Base-by-base conservation (phyloP, 2,113 vertebrate species). In the Gobiocypris rarus region DNA sequence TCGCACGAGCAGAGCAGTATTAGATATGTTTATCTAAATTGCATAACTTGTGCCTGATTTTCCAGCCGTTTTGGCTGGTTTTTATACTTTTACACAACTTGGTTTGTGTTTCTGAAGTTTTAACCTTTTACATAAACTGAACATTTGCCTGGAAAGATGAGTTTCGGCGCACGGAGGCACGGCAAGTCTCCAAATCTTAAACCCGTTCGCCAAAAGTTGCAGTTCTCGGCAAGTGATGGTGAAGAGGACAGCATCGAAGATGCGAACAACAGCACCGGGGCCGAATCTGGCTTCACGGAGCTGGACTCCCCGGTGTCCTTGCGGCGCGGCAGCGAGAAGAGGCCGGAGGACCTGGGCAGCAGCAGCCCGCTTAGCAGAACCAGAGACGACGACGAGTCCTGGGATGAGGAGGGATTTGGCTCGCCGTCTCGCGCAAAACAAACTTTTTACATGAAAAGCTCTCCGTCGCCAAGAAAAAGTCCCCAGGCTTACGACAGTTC, bases 281-380 rank as follows among this genome's bases (percentile, higher is more conserved):
- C 95, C 13, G 97, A 98, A 85, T 99, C 97, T 1, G 97, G 97
- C 9, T 98, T 98, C 86, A 97, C 96, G 61, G 97, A 99, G 92
- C 90, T 96, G 9, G 96, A 98, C 61, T 97, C 97, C 41, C 97
- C 97, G 38, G 91, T 95, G 81, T 94, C 93, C 1, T 80, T 81
- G 4, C 90, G 94, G 10, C 92, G 93, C 38, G 92, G 89, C 61
- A 59, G 93, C 75, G 83, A 93, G 50, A 88, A 94, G 87, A 89
- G 92, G 85, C 88, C 88, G 88, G 91, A 83, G n/a, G 90, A 90
- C 88, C 87, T 90, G 79, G 58, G 89, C 77, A 88, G 84, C 89
- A 93, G 93, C 89, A 93, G 93, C 85, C 93, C 67, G 1, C 80
- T 92, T 41, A 92, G 92, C 69, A 92, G 90, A 31, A 92, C 91